A percentile compares a stretch with the other conserved stretches of the same genome.
Conservation (phyloP, 1,140 invertebrate species). For the silkworm (Bombyx mori) region DNA sequence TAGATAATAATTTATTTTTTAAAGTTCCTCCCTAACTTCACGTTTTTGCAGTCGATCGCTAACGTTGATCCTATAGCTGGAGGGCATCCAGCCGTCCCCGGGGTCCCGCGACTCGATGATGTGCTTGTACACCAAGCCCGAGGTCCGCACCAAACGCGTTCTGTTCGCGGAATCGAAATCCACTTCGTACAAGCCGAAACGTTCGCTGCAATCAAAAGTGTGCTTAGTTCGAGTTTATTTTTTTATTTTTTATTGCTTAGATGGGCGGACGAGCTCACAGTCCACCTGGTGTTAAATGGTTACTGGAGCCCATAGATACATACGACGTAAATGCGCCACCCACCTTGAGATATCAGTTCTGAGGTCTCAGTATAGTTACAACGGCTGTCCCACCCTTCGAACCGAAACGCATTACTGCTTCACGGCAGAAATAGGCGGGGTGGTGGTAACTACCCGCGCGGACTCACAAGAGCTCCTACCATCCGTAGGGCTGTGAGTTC, state of each 20-base stretch:
- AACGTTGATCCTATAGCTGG: slow-evolving; percentile 25
- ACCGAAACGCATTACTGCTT: neutral
- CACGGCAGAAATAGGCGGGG: too few relatives aligned
- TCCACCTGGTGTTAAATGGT: too few relatives aligned
- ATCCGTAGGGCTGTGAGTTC: too few relatives aligned
- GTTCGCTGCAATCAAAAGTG: slow-evolving; percentile 64
- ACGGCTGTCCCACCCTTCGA: neutral
- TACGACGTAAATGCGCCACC: too few relatives aligned
- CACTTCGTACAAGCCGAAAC: slow-evolving; percentile 82
- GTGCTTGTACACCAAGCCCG: slow-evolving; percentile 73
- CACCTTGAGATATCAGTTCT: too few relatives aligned
- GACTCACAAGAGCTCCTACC: too few relatives aligned
- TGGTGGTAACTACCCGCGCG: too few relatives aligned
- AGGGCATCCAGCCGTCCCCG: slow-evolving; percentile 31
- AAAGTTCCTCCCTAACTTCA: slow-evolving; percentile 5
- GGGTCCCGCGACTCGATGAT: slow-evolving; percentile 62
- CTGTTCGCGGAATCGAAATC: slow-evolving; percentile 77
- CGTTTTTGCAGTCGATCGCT: slow-evolving; percentile 7
- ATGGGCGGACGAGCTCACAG: too few relatives aligned
- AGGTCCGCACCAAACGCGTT: slow-evolving; percentile 77
- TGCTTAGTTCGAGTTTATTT: too few relatives aligned
- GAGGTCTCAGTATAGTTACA: too few relatives aligned
- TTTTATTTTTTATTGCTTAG: neutral
- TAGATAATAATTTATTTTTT: neutral
- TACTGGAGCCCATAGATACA: too few relatives aligned